A percentile compares a stretch with the other conserved stretches of the same genome.
phyloP scores from a whole-genome alignment of 2,797 vertebrate genomes.

The Labeo calbasu region DNA sequence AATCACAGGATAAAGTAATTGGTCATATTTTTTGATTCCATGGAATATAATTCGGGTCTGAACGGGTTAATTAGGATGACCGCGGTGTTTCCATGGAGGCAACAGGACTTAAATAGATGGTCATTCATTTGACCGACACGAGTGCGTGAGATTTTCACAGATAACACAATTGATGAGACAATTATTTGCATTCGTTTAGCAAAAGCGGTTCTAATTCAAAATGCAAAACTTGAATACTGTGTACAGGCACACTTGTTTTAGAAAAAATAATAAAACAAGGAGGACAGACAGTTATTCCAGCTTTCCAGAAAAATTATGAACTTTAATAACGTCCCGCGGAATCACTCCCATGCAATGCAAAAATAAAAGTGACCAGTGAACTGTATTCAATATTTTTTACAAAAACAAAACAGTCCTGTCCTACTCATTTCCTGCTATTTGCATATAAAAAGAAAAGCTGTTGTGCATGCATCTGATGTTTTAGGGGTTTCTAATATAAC shows the following conservation, averaged over 20 bases:
- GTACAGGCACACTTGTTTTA: not conserved
- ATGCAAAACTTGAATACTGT: not conserved
- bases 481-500: not conserved
- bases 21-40: not conserved
- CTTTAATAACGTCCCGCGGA: conserved; percentile 10
- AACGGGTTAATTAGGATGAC: conserved; percentile 46
- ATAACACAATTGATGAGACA: conserved; percentile 53
- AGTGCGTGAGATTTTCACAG: not conserved
- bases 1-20: not conserved
- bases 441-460: conserved; percentile 22
- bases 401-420: not conserved
- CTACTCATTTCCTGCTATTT: not conserved
- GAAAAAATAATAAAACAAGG: not conserved
- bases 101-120: conserved; percentile 53
- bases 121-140: conserved; percentile 50
- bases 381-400: not conserved
- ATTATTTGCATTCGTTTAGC: conserved; percentile 52
- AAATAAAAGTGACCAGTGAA: conserved; percentile 6
- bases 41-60: not conserved
- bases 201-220: conserved; percentile 43
- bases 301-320: conserved; percentile 19
- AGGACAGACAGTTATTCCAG: not conserved
- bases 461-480: conserved; percentile 22
- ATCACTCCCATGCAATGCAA: not conserved
- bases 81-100: conserved; percentile 60